Percentiles rank a stretch among this genome's conserved stretches.
These are phyloP conservation scores for Hippopotamyrus pictus DNA, from an alignment of 2,797 vertebrate genomes.

Conservation along the genomic window DNA sequence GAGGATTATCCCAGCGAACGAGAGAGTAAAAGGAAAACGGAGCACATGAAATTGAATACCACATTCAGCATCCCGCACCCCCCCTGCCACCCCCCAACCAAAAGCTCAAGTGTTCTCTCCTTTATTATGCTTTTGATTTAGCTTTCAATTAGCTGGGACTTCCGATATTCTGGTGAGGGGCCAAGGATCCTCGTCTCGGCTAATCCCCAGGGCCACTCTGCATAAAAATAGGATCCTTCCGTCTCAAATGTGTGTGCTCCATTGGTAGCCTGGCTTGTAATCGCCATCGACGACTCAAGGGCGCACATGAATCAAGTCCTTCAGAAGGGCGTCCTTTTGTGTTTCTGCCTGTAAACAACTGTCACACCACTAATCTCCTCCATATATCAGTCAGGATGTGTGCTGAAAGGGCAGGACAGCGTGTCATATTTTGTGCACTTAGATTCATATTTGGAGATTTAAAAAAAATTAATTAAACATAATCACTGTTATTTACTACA, in stretches of 20 bases:
- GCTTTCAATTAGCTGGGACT: slow-evolving; percentile 44
- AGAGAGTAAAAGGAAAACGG: slow-evolving; percentile 29
- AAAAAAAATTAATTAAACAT: not conserved
- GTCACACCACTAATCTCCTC: not conserved
- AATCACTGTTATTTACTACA: not conserved
- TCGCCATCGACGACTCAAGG: not conserved
- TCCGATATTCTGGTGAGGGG: slow-evolving; percentile 41
- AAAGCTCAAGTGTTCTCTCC: slow-evolving; percentile 35
- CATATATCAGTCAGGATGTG: slow-evolving; percentile 11
- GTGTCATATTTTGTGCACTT: not conserved
- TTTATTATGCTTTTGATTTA: slow-evolving; percentile 42
- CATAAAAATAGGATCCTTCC: slow-evolving; percentile 31
- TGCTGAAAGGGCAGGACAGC: not conserved
- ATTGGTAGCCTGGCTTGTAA: not conserved
- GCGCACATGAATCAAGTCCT: not conserved
- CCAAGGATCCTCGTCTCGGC: slow-evolving; percentile 30
- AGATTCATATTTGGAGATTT: not conserved
- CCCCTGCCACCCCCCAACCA: slow-evolving; percentile 25
- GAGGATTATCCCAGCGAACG: slow-evolving; percentile 50
- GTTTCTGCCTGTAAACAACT: slow-evolving; percentile 3
- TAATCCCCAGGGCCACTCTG: slow-evolving; percentile 28
- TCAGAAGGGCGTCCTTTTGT: not conserved
- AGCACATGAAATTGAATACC: slow-evolving; percentile 40
- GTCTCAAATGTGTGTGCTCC: not conserved
- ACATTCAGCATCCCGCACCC: slow-evolving; percentile 14